Conservation (phyloP, 2,797 vertebrate genomes). For the Poeciliopsis infans region DNA sequence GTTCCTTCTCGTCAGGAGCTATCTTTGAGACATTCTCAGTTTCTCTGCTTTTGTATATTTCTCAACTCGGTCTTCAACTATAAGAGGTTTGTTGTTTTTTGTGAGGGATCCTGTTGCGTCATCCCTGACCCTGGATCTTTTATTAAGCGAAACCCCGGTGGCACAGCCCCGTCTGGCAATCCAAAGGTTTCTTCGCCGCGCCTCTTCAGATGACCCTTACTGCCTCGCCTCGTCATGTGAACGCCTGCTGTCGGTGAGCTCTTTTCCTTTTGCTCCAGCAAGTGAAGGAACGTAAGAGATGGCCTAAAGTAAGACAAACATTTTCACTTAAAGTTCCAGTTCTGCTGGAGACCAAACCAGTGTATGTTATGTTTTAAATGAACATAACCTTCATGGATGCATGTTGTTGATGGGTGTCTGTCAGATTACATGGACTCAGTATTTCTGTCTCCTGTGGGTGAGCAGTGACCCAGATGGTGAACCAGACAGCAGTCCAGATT, state of each 20-base stretch:
- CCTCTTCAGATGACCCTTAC: conserved; percentile 46
- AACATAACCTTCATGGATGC: neutral
- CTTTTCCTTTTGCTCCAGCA: neutral
- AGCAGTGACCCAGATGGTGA: conserved; percentile 1
- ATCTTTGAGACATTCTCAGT: neutral
- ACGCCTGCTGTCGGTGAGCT: conserved; percentile 66
- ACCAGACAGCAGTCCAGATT: neutral
- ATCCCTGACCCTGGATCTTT: conserved; percentile 57
- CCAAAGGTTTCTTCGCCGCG: conserved; percentile 45
- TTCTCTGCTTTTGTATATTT: neutral
- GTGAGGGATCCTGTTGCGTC: neutral
- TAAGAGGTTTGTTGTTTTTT: neutral
- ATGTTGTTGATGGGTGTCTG: neutral
- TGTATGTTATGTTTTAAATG: neutral
- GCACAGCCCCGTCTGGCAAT: conserved; percentile 42
- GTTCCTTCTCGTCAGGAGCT: neutral
- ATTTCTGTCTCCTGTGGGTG: neutral
- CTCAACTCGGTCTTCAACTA: neutral
- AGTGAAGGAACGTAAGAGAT: neutral
- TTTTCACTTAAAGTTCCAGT: neutral
- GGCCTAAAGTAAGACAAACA: neutral
- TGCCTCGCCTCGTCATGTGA: conserved; percentile 49
- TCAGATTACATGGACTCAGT: neutral
- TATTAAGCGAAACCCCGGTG: conserved; percentile 38
- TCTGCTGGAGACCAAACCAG: neutral